Conservation (phyloP, 2,113 vertebrate genomes). For the Mormyrus iriodes region DNA sequence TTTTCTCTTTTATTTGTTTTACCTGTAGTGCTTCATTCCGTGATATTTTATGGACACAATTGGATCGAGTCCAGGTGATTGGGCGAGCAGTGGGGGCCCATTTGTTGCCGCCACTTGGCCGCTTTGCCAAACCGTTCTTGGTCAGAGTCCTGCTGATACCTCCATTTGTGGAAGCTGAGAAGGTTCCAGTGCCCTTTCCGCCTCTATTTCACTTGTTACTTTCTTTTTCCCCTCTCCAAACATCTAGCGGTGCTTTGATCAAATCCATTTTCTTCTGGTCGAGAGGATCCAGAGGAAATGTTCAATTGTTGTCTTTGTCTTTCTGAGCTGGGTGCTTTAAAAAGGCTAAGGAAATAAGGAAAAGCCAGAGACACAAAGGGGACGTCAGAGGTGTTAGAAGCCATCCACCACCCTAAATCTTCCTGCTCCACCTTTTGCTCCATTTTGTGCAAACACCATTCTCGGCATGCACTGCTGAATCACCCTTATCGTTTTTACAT, state of each 20-base stretch:
- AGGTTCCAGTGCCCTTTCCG: slow-evolving; percentile 4
- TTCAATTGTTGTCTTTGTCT: not conserved
- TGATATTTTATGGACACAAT: slow-evolving; percentile 11
- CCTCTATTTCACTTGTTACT: not conserved
- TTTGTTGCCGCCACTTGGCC: slow-evolving; percentile 10
- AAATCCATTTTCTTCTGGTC: not conserved
- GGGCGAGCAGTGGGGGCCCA: slow-evolving; percentile 6
- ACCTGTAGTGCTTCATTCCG: slow-evolving; percentile 4
- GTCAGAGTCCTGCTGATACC: slow-evolving; percentile 17
- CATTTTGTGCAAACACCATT: not conserved
- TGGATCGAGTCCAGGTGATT: slow-evolving; percentile 22
- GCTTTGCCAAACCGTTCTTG: slow-evolving; percentile 15
- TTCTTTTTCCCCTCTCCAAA: not conserved
- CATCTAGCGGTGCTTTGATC: not conserved
- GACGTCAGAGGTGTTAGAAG: not conserved
- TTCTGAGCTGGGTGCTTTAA: not conserved
- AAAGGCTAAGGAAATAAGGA: not conserved
- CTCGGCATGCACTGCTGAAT: not conserved
- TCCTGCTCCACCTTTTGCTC: not conserved
- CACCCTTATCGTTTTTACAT: not conserved
- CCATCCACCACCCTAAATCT: not conserved
- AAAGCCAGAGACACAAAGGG: not conserved
- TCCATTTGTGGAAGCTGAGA: slow-evolving; percentile 9
- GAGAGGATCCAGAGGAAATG: not conserved
- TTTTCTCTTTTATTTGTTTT: not conserved